Conservation (phyloP, 2,888 invertebrate species). For the Cryptosula pallasiana region DNA sequence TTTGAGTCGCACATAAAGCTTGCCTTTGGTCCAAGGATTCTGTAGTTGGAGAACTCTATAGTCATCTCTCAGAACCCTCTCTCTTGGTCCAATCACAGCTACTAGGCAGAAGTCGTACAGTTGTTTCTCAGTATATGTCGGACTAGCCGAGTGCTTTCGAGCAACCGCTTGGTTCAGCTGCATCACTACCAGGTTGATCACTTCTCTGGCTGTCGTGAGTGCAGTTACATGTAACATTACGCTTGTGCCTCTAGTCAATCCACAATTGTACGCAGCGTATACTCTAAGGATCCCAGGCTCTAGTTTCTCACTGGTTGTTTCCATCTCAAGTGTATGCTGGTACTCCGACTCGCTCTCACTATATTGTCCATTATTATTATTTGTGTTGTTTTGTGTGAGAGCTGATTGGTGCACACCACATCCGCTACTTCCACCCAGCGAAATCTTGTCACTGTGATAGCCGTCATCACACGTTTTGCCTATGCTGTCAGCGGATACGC, state of each 20-base stretch:
- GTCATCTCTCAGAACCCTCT: constrained; percentile 87
- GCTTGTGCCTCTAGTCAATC: constrained; percentile 84
- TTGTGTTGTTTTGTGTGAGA: neutral
- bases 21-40: constrained; percentile 91
- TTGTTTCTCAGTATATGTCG: neutral
- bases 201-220: constrained; percentile 86
- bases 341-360: neutral
- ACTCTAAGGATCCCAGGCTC: constrained; percentile 64
- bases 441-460: constrained; percentile 18
- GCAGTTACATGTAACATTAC: constrained; percentile 88
- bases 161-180: constrained; percentile 67
- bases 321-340: neutral
- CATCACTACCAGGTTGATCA: constrained; percentile 89
- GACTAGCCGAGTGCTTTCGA: constrained; percentile 30
- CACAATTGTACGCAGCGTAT: constrained; percentile 92
- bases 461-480: constrained; percentile 1
- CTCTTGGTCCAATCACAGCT: constrained; percentile 89
- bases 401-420: neutral
- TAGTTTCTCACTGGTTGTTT: constrained; percentile 47
- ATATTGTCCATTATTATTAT: constrained; percentile 15
- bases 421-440: constrained; percentile 14
- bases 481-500: neutral
- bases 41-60: constrained; percentile 87
- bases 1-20: constrained; percentile 84
- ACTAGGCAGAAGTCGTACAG: constrained; percentile 79